Evolutionary conservation across 2,888 invertebrate genomes (phyloP).

Genomic region (Cheilosia grossa): DNA sequence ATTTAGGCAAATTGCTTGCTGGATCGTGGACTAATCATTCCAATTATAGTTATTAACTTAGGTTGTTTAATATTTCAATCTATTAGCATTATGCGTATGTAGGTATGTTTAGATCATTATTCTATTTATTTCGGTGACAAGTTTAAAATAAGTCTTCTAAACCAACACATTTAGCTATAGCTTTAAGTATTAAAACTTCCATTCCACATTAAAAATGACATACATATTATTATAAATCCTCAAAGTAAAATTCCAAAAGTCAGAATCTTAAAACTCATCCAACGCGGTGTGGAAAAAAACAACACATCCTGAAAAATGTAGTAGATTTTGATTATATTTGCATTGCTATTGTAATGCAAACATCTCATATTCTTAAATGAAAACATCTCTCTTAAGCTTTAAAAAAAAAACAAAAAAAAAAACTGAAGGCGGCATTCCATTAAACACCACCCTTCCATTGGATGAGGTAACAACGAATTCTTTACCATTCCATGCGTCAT

Average conservation of each 20-base stretch:
- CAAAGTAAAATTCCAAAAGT: constrained; percentile 40
- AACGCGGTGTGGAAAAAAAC: constrained; percentile 1
- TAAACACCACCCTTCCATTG: constrained; percentile 55
- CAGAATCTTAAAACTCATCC: constrained; percentile 35
- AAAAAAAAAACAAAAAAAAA: neutral
- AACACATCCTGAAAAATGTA: neutral
- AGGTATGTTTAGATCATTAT: neutral
- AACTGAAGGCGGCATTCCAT: constrained; percentile 36
- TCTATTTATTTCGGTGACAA: constrained; percentile 7
- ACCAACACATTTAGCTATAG: neutral
- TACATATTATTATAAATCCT: constrained; percentile 17
- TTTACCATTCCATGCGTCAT: constrained; percentile 14
- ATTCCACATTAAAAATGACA: constrained; percentile 5
- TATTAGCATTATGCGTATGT: neutral
- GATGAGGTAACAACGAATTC: constrained; percentile 41
- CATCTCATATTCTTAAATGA: constrained; percentile 3
- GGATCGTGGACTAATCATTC: too few relatives aligned
- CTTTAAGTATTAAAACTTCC: neutral
- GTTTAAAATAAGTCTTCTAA: neutral
- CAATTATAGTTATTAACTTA: neutral
- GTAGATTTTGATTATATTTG: neutral
- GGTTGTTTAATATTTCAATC: neutral
- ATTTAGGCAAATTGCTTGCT: too few relatives aligned
- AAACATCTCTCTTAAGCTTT: constrained; percentile 3
- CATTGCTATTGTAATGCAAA: constrained; percentile 14